Percentiles rank a stretch among this genome's conserved stretches.
phyloP scores from a whole-genome alignment of 2,113 vertebrate species.

The Ginglymostoma cirratum region DNA sequence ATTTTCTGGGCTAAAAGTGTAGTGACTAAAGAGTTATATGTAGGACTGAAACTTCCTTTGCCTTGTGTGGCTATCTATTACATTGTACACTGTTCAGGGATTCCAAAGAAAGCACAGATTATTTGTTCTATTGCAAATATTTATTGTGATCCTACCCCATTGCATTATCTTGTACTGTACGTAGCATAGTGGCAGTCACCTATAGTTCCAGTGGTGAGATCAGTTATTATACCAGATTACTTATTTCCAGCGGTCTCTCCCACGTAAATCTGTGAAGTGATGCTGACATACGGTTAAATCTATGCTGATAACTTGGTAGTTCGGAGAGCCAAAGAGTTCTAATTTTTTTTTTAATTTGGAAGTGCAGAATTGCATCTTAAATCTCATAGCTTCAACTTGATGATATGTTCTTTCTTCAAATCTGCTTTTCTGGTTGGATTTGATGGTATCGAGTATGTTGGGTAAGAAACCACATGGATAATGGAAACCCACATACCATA shows the following conservation, averaged over 20 bases:
- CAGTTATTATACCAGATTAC: background rate
- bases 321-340: background rate
- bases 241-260: background rate
- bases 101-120: background rate
- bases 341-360: background rate
- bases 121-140: background rate
- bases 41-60: background rate
- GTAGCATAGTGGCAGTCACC: background rate
- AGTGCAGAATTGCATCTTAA: background rate
- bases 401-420: background rate
- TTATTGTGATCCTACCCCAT: background rate
- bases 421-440: background rate
- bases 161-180: background rate
- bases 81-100: background rate
- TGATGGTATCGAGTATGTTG: background rate
- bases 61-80: background rate
- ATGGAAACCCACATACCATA: background rate
- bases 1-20: background rate
- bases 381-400: background rate
- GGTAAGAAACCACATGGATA: background rate
- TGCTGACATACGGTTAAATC: background rate
- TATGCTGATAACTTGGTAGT: background rate
- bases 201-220: background rate
- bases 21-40: background rate
- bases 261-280: background rate